Percentiles rank a stretch among this genome's conserved stretches.
Conservation (phyloP, 1,140 invertebrate species). For the Aphidius ervi region DNA sequence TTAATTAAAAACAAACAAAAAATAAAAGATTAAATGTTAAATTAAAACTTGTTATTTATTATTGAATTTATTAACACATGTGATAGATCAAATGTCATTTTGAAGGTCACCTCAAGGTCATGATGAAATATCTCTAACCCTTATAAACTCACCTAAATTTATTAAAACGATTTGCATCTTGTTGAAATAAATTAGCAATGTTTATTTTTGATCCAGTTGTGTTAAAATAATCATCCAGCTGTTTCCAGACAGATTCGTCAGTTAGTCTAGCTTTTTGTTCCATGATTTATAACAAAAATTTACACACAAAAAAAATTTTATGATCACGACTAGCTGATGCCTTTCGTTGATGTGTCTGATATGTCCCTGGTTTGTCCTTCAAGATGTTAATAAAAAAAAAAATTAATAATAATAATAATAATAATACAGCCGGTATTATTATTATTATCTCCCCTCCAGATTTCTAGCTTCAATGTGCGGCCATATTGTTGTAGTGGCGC, state of each 20-base stretch:
- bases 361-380: too few relatives aligned
- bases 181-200: constrained; percentile 71
- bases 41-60: neutral
- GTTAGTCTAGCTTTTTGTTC: constrained; percentile 54
- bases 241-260: constrained; percentile 65
- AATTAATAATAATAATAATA: too few relatives aligned
- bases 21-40: neutral
- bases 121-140: constrained; percentile 23
- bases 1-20: constrained; percentile 15
- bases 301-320: neutral
- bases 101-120: constrained; percentile 31
- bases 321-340: neutral
- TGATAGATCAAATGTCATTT: neutral
- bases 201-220: constrained; percentile 66
- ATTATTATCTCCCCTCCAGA: too few relatives aligned
- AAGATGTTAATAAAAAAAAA: too few relatives aligned
- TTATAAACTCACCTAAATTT: constrained; percentile 69
- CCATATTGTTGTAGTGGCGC: too few relatives aligned
- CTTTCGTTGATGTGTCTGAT: neutral
- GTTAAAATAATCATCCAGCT: constrained; percentile 70
- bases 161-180: constrained; percentile 72
- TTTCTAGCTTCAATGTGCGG: too few relatives aligned
- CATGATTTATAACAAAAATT: constrained; percentile 39
- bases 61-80: neutral
- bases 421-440: too few relatives aligned